These are phyloP conservation scores for Dichetophora obliterata DNA, from an alignment of 2,888 invertebrate species.

Conservation along the genomic window DNA sequence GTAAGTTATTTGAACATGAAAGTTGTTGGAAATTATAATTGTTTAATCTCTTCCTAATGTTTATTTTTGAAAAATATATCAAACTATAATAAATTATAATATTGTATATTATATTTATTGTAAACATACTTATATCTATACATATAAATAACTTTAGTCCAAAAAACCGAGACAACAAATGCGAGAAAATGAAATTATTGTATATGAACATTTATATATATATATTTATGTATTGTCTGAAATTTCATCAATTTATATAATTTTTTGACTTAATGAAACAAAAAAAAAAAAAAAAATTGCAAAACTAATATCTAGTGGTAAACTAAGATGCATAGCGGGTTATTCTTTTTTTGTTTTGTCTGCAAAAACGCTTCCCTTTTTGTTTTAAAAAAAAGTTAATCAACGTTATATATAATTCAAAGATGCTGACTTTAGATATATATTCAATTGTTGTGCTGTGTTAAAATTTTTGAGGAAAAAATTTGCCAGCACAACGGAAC, in stretches of 20 bases:
- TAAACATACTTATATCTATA: conserved; percentile 29
- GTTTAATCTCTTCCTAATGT: conserved; percentile 41
- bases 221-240: conserved; percentile 17
- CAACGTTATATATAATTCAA: too few species aligned
- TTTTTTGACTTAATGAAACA: conserved; percentile 17
- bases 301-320: background rate
- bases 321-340: background rate
- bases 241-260: background rate
- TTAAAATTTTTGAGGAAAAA: too few species aligned
- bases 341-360: background rate
- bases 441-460: too few species aligned
- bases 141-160: conserved; percentile 12
- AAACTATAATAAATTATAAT: conserved; percentile 44
- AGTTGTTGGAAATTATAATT: conserved; percentile 36
- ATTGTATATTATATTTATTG: conserved; percentile 33
- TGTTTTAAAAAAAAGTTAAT: too few species aligned
- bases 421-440: too few species aligned
- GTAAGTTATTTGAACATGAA: conserved; percentile 32
- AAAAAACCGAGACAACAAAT: conserved; percentile 25
- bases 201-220: conserved; percentile 41
- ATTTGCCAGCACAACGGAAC: too few species aligned
- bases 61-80: conserved; percentile 43
- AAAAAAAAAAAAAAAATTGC: background rate
- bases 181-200: conserved; percentile 55
- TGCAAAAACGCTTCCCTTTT: background rate